Conservation (phyloP, 1,140 invertebrate species). For the Brachionus plicatilis region DNA sequence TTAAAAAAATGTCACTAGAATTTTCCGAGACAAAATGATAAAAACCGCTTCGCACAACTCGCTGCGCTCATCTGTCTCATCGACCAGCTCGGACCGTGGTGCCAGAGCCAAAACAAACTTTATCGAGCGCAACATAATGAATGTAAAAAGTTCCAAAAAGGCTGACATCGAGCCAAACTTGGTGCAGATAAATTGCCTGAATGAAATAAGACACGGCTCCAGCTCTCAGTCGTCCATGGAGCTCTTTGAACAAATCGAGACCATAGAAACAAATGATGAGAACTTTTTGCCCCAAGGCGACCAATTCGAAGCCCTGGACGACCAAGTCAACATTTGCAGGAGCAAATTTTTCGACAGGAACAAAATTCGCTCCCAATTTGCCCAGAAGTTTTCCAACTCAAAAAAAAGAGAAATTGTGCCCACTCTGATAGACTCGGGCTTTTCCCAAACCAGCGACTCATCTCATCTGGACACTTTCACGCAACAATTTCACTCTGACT, state of each 20-base stretch:
- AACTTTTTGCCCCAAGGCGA: not conserved
- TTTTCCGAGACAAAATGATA: not conserved
- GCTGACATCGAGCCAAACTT: not conserved
- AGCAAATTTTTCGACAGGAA: not conserved
- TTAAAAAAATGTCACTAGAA: not conserved
- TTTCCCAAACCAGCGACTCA: not conserved
- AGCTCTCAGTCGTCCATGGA: not conserved
- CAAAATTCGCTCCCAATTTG: not conserved
- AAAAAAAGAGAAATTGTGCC: constrained; percentile 1
- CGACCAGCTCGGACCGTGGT: not conserved
- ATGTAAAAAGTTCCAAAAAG: not conserved
- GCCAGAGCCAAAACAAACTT: not conserved
- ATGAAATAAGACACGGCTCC: not conserved
- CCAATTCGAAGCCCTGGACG: not conserved
- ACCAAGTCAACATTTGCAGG: not conserved
- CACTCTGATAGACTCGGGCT: not conserved
- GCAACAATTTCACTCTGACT: not conserved
- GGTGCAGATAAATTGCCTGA: not conserved
- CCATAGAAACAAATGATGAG: not conserved
- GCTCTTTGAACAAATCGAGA: not conserved
- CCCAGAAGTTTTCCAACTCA: not conserved
- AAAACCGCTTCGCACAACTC: not conserved
- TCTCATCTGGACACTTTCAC: not conserved
- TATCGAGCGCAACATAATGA: not conserved
- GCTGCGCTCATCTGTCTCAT: not conserved